A percentile compares a stretch with the other conserved stretches of the same genome.
Conservation (phyloP, 1,140 invertebrate genomes). For the Phthorimaea operculella region DNA sequence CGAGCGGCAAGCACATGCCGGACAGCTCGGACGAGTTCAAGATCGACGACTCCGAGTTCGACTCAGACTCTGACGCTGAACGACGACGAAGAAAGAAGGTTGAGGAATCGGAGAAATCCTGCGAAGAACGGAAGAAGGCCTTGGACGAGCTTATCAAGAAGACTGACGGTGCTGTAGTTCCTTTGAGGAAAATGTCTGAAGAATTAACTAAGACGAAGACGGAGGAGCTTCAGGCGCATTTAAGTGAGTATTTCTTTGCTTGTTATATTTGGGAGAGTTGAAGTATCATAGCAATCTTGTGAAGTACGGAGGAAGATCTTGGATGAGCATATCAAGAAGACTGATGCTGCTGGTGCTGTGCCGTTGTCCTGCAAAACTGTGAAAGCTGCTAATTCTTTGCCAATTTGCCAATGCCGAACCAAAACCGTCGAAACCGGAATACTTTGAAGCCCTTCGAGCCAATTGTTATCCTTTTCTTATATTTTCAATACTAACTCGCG, state of each 20-base stretch:
- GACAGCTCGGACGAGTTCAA: constrained; percentile 67
- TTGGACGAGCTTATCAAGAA: constrained; percentile 39
- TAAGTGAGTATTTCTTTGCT: constrained; percentile 20
- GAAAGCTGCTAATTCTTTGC: constrained; percentile 45
- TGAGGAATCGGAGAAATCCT: constrained; percentile 7
- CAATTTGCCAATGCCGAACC: too few relatives aligned
- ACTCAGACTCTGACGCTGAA: constrained; percentile 42
- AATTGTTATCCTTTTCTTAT: too few relatives aligned
- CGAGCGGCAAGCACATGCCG: constrained; percentile 65
- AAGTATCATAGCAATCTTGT: background rate
- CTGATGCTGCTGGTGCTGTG: constrained; percentile 14
- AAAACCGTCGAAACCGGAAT: too few relatives aligned
- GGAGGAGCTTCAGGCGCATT: constrained; percentile 36
- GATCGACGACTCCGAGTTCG: constrained; percentile 34
- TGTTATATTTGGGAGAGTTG: too few relatives aligned
- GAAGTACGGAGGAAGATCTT: constrained; percentile 26
- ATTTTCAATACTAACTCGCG: too few relatives aligned
- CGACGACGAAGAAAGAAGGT: constrained; percentile 26
- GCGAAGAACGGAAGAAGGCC: constrained; percentile 22
- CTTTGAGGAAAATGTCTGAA: constrained; percentile 52
- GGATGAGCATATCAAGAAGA: constrained; percentile 38
- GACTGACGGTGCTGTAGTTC: constrained; percentile 40
- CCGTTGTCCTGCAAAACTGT: constrained; percentile 56
- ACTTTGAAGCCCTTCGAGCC: too few relatives aligned
- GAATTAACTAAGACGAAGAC: constrained; percentile 46